Evolutionary conservation across 2,888 invertebrate genomes (phyloP), one percentile per base, ranked within the genome.

Genomic region (Hyles lineata): DNA sequence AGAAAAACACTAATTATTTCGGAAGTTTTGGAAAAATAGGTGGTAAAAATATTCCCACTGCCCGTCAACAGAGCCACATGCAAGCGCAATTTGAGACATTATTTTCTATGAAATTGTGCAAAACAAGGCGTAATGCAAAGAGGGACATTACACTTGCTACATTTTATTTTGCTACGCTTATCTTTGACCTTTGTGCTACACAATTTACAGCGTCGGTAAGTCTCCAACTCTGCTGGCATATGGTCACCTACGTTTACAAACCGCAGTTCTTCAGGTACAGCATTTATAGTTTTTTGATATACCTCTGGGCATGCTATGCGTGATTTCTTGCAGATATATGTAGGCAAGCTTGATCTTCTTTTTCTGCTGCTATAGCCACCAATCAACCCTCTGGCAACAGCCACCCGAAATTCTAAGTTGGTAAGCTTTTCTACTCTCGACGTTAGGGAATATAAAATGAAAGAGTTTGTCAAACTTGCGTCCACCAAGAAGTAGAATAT

Each of bases 401-500:
- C 72, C 32, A 79, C 76, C 25, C 78, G 75, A 70, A 81, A 82
- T 76, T 81, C 77, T 43, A 80, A 35, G 35, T 7, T 29, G 67
- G 77, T 72, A 59, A 82, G 76, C 63, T 76, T 79, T 67, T 72
- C 63, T 58, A 73, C 70, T 62, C 73, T 76, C 17, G 71, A 50
- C 21, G 71, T 75, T 59, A 69, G 70, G 74, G 70, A 76, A 74
- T 80, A 78, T 69, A 81, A 74, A 61, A 80, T 70, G 72, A 70
- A 80, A 59, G 80, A 73, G 73, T 82, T 82, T 60, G 81, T 80
- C 7, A 81, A 75, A 52, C 76, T 73, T 62, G 78, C 74, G 72
- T 82, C 81, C 8, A 52, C 52, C 19, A 81, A 72, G 69, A 82
- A 83, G 67, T 80, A 83, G 72, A 83, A 82, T 35, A 82, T 77